Evolutionary conservation across 92 coral and sea anemone species (phyloP), one percentile per base, ranked within the genome.

Genomic region (Heliopora coerulea): DNA sequence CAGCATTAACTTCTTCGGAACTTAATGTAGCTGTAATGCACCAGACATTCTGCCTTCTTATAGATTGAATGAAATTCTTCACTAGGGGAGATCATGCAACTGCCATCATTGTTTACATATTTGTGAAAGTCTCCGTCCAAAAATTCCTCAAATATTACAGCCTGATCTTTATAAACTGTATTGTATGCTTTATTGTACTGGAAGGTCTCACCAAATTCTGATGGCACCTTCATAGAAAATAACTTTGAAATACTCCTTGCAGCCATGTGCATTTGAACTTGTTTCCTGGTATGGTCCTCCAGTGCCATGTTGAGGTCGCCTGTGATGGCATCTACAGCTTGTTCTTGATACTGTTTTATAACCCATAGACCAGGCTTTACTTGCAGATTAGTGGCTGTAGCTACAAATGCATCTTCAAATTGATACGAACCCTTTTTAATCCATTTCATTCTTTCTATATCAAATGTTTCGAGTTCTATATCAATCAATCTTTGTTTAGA

Each of bases 191-290:
- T 66, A 75, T 83, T 88, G 52, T 88, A 88, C 37, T 44, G 32
- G 59, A 88, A 88, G 78, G 80, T 78, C 37, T 81, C 77, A 56
- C 89, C 89, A 81, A 85, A 88, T 72, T 79, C 83, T 35, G 44
- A 26, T 44, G 85, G 89, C 49, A 80, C 83, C 46, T 42, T 44
- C 31, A 64, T 56, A 70, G 68, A 49, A 33, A 86, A 72, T 54
- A 67, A 62, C 69, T 72, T 23, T 33, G 90, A 82, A 78, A 82
- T 82, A 54, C 83, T 78, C 52, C 88, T 40, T 8, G 91, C 81
- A 10, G 83, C 75, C 3, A 86, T 62, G n/a, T 86, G 85, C 87
- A 87, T 83, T 30, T 87, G 90, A 7, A 83, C 90, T 17, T 58
- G 52, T 54, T 86, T 87, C 13, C 91, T 62, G 3, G 88, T 83